Conservation (phyloP, 2,888 invertebrate species). For the Drosophila borborema region DNA sequence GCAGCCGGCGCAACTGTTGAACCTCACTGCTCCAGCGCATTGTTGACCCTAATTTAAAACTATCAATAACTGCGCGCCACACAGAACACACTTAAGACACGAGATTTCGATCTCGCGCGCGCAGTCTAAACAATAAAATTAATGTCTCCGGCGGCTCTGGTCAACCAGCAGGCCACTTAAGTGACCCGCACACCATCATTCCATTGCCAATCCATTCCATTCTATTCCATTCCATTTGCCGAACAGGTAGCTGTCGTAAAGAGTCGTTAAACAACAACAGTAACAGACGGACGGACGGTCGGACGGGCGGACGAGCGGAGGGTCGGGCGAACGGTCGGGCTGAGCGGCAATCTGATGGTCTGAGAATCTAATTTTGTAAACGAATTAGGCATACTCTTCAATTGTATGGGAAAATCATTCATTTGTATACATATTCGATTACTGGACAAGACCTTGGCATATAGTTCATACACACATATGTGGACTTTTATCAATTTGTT, state of each 20-base stretch:
- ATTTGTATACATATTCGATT: too few species aligned
- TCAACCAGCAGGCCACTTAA: constrained; percentile 72
- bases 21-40: constrained; percentile 47
- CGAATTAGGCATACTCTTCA: not conserved
- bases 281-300: constrained; percentile 7
- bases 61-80: constrained; percentile 74
- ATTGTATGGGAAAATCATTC: too few species aligned
- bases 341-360: not conserved
- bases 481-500: too few species aligned
- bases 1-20: constrained; percentile 10
- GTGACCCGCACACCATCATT: constrained; percentile 35
- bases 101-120: constrained; percentile 72
- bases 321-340: not conserved
- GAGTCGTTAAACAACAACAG: constrained; percentile 65
- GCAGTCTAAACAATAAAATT: constrained; percentile 78
- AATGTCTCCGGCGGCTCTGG: constrained; percentile 68
- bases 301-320: too few species aligned
- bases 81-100: constrained; percentile 53
- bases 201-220: constrained; percentile 5
- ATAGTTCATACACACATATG: too few species aligned
- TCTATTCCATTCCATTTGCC: constrained; percentile 2
- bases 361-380: not conserved
- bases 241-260: constrained; percentile 68
- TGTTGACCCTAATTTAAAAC: constrained; percentile 79
- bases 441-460: too few species aligned